Conservation (phyloP, 2,113 vertebrate species). For the Artemisiospiza belli region DNA sequence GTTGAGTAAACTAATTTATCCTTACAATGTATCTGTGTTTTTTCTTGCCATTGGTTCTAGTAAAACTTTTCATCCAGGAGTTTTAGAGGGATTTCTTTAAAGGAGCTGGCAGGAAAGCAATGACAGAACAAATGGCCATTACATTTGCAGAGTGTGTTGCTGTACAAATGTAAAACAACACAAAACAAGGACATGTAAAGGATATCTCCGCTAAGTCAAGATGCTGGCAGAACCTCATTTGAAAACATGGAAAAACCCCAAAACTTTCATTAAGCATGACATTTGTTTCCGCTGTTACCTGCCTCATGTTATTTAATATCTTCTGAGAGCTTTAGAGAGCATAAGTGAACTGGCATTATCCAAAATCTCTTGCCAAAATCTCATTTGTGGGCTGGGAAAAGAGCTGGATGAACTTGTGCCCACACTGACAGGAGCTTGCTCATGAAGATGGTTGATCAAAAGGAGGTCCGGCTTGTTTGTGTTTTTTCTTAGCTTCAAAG, state of each 20-base stretch:
- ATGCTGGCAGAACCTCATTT: not conserved
- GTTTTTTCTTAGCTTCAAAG: not conserved
- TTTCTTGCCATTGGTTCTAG: not conserved
- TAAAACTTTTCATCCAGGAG: not conserved
- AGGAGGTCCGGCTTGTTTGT: rapidly evolving
- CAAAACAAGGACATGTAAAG: not conserved
- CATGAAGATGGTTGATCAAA: not conserved
- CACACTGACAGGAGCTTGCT: no score
- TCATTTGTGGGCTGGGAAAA: not conserved
- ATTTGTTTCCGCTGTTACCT: not conserved
- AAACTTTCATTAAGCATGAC: not conserved
- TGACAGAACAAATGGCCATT: not conserved
- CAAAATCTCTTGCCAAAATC: not conserved
- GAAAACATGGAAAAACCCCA: not conserved
- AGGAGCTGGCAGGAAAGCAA: not conserved
- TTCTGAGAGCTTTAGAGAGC: not conserved
- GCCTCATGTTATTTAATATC: not conserved
- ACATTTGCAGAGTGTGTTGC: not conserved
- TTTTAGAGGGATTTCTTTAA: not conserved
- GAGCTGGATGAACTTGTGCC: not conserved
- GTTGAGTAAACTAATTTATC: not conserved
- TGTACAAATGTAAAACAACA: not conserved
- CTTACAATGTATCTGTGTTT: rapidly evolving
- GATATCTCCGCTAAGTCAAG: not conserved
- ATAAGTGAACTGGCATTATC: not conserved